phyloP scores from a whole-genome alignment of 2,888 invertebrate species.

The Eilema depressum region DNA sequence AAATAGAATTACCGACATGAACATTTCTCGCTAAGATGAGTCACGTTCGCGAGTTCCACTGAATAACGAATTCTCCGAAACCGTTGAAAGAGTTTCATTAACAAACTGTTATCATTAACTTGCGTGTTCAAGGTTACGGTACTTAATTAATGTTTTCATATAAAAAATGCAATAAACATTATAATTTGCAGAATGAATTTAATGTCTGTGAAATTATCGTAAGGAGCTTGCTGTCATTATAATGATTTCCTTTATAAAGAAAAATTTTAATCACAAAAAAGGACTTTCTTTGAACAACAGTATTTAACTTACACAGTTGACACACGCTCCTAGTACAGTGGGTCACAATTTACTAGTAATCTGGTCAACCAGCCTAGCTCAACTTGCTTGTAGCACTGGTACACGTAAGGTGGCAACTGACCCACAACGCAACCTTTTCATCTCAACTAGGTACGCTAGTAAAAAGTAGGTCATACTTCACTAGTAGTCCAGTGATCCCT shows the following conservation, averaged over 20 bases:
- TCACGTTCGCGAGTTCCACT: neutral
- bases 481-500: neutral
- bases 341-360: neutral
- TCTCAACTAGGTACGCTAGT: too few relatives aligned
- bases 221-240: too few relatives aligned
- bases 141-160: neutral
- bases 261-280: too few relatives aligned
- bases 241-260: too few relatives aligned
- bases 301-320: too few relatives aligned
- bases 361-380: neutral
- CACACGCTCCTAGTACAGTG: too few relatives aligned
- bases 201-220: neutral
- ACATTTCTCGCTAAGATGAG: neutral
- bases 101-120: slow-evolving; percentile 1
- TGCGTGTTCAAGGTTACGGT: neutral
- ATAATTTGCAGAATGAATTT: neutral
- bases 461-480: neutral
- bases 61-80: slow-evolving; percentile 1
- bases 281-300: too few relatives aligned
- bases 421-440: too few relatives aligned
- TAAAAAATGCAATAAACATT: too few relatives aligned
- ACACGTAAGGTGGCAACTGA: too few relatives aligned
- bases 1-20: neutral
- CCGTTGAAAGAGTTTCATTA: slow-evolving; percentile 1
- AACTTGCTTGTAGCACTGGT: neutral